Percentiles rank a stretch among this genome's conserved stretches.
Evolutionary conservation across 2,888 invertebrate species (phyloP).

Genomic region (Arge pagana): DNA sequence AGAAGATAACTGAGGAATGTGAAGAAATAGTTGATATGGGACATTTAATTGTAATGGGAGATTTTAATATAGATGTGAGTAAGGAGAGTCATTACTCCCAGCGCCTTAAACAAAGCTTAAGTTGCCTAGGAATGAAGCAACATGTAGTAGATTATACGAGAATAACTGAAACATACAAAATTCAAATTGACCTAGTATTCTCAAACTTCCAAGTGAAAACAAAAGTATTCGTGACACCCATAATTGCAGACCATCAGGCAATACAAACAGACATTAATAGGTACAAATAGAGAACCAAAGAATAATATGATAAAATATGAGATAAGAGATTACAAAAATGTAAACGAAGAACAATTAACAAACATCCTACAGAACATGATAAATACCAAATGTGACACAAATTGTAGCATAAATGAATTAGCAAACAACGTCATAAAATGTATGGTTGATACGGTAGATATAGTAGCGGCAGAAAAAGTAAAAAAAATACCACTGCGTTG

Average conservation of each 20-base stretch:
- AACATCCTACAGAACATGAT: too few relatives aligned
- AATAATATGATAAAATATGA: too few relatives aligned
- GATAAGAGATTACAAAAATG: constrained; percentile 4
- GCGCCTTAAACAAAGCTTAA: constrained; percentile 25
- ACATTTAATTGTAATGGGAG: constrained; percentile 14
- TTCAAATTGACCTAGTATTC: constrained; percentile 12
- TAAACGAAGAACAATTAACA: not conserved
- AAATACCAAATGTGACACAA: not conserved
- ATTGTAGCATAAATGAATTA: not conserved
- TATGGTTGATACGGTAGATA: not conserved
- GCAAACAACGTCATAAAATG: not conserved
- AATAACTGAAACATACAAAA: constrained; percentile 6
- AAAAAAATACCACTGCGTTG: constrained; percentile 1
- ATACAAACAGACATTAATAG: not conserved
- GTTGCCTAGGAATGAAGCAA: not conserved
- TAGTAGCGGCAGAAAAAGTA: constrained; percentile 1
- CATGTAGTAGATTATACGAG: constrained; percentile 6
- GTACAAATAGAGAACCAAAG: too few relatives aligned
- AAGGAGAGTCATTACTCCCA: constrained; percentile 18
- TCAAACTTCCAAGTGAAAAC: not conserved
- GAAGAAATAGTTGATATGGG: constrained; percentile 7
- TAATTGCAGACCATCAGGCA: constrained; percentile 12
- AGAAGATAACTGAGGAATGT: constrained; percentile 5
- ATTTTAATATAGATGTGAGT: constrained; percentile 25
- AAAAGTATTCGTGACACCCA: not conserved